A percentile compares a stretch with the other conserved stretches of the same genome.
phyloP scores from a whole-genome alignment of 2,113 vertebrate genomes.

The Mohoua ochrocephala region DNA sequence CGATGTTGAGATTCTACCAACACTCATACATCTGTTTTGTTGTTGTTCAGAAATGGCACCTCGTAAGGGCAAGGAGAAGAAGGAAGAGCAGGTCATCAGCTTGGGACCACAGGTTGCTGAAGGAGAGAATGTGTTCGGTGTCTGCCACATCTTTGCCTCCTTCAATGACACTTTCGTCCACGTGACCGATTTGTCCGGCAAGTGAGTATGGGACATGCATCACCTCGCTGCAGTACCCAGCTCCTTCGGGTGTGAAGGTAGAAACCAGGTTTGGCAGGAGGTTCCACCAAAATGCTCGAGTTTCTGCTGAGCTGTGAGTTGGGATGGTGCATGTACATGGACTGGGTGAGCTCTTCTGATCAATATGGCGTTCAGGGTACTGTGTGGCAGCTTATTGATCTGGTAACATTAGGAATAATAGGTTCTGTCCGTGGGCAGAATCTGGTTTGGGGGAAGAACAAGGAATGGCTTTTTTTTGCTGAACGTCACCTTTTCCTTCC shows the following conservation, averaged over 20 bases:
- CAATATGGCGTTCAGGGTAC: neutral
- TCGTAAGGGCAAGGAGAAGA: constrained; percentile 99
- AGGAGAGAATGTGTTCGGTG: constrained; percentile 96
- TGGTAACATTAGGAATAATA: fast-evolving
- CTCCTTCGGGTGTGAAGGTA: neutral
- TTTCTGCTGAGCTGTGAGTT: neutral
- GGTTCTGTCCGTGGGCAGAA: neutral
- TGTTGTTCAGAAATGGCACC: constrained; percentile 87
- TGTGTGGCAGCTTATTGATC: neutral
- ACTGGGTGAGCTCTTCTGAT: neutral
- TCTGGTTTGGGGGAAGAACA: neutral
- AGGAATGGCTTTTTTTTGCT: neutral
- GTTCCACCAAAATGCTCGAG: neutral
- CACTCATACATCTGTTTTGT: neutral
- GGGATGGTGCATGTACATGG: fast-evolving
- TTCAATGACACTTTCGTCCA: constrained; percentile 99
- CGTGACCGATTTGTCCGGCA: constrained; percentile 97
- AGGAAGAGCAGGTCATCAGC: constrained; percentile 99
- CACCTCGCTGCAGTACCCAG: neutral
- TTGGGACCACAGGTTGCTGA: constrained; percentile 96
- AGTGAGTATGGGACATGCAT: constrained; percentile 75
- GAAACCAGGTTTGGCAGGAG: neutral
- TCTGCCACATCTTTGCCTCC: constrained; percentile 98
- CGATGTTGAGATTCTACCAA: too few species aligned
- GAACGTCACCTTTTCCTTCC: neutral